A percentile compares a stretch with the other conserved stretches of the same genome.
phyloP scores from a whole-genome alignment of 2,797 vertebrate genomes.

The Micromesistius poutassou region DNA sequence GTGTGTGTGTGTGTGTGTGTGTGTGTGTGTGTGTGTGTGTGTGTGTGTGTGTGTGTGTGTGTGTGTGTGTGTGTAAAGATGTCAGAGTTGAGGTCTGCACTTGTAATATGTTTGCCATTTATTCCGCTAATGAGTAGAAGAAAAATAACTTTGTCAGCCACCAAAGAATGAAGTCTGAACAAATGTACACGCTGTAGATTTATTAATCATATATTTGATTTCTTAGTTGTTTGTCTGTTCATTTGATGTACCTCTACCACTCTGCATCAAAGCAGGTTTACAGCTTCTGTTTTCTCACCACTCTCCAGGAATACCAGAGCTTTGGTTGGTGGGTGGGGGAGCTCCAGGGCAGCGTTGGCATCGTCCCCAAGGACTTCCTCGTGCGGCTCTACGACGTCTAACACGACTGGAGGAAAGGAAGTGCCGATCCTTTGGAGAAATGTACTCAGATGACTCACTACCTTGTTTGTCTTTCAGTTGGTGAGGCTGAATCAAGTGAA shows the following conservation, averaged over 20 bases:
- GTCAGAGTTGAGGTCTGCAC: conserved; percentile 8
- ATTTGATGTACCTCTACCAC: not conserved
- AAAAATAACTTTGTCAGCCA: not conserved
- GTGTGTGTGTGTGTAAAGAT: conserved; percentile 17
- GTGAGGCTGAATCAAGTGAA: conserved; percentile 12
- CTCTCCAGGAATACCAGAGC: conserved; percentile 89
- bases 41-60: conserved; percentile 14
- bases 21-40: no score
- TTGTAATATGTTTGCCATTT: not conserved
- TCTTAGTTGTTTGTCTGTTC: conserved; percentile 20
- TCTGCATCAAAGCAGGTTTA: conserved; percentile 5
- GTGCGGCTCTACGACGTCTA: conserved; percentile 89
- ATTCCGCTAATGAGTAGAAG: not conserved
- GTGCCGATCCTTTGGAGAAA: not conserved
- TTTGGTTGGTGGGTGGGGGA: conserved; percentile 99
- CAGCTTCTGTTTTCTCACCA: conserved; percentile 25
- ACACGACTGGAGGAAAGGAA: conserved; percentile 60
- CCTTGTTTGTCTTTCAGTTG: not conserved
- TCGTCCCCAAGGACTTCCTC: conserved; percentile 95
- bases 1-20: not conserved
- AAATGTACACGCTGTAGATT: not conserved
- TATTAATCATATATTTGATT: not conserved
- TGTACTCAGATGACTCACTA: not conserved
- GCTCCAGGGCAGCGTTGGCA: conserved; percentile 90
- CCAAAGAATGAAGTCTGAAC: not conserved